These are phyloP conservation scores for Aphaenogaster floridana DNA, from an alignment of 1,140 invertebrate genomes.

Conservation along the genomic window DNA sequence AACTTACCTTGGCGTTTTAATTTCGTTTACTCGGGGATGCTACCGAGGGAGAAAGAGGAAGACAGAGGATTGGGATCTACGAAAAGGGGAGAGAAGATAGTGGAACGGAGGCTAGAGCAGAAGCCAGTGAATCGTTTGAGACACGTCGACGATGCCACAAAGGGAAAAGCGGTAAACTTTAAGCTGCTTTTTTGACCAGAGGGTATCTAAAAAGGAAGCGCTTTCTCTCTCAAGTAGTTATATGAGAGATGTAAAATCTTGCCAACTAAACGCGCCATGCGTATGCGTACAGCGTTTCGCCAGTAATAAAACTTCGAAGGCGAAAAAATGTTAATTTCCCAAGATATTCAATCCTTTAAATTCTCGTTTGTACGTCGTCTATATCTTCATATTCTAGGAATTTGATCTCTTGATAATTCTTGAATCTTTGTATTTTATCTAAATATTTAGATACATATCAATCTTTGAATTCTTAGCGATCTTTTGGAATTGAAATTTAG, in stretches of 20 bases:
- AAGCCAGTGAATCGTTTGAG: slow-evolving; percentile 70
- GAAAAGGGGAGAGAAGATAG: slow-evolving; percentile 15
- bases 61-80: background rate
- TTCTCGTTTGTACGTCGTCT: background rate
- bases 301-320: background rate
- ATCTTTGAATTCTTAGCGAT: background rate
- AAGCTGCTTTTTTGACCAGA: slow-evolving; percentile 76
- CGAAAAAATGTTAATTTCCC: slow-evolving; percentile 21
- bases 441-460: background rate
- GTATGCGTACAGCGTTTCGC: background rate
- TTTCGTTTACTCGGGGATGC: slow-evolving; percentile 80
- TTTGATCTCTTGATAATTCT: background rate
- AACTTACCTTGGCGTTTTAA: slow-evolving; percentile 84
- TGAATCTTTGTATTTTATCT: background rate
- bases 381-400: background rate
- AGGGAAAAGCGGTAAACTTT: slow-evolving; percentile 79
- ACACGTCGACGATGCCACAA: slow-evolving; percentile 72
- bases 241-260: slow-evolving; percentile 61
- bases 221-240: slow-evolving; percentile 6
- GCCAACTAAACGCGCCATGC: slow-evolving; percentile 3
- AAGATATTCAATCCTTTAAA: background rate
- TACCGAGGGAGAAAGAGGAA: slow-evolving; percentile 6
- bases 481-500: background rate
- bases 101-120: slow-evolving; percentile 40
- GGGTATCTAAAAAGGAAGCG: slow-evolving; percentile 63